A percentile compares a stretch with the other conserved stretches of the same genome.
Conservation (phyloP, 2,888 invertebrate species). For the Automeris io region DNA sequence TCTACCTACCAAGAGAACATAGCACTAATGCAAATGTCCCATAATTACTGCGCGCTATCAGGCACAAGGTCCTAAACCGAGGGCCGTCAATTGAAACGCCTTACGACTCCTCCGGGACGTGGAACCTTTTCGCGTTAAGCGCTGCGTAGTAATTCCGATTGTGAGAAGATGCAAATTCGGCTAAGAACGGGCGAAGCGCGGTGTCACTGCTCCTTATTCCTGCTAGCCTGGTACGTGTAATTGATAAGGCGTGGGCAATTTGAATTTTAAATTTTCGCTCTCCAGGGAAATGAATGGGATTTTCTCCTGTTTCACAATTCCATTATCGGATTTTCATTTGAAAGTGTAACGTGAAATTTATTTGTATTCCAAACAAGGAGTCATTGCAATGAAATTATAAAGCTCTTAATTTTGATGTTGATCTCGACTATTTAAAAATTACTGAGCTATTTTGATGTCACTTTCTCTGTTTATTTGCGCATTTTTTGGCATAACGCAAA, state of each 20-base stretch:
- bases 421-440: too few relatives aligned
- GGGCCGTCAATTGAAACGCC: slow-evolving; percentile 44
- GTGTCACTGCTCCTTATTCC: slow-evolving; percentile 50
- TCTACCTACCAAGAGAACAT: slow-evolving; percentile 47
- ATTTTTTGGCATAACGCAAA: too few relatives aligned
- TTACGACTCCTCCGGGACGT: slow-evolving; percentile 15
- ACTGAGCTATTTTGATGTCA: too few relatives aligned
- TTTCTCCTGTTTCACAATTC: slow-evolving; percentile 35
- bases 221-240: slow-evolving; percentile 60
- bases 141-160: slow-evolving; percentile 55
- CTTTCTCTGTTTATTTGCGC: too few relatives aligned
- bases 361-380: too few relatives aligned
- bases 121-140: slow-evolving; percentile 18
- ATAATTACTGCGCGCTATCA: slow-evolving; percentile 46
- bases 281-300: slow-evolving; percentile 40
- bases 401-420: too few relatives aligned
- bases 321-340: slow-evolving; percentile 28
- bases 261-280: slow-evolving; percentile 63
- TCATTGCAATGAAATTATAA: too few relatives aligned
- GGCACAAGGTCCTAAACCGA: slow-evolving; percentile 42
- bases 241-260: slow-evolving; percentile 69
- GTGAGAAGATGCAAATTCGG: slow-evolving; percentile 71
- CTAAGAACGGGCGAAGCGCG: slow-evolving; percentile 26
- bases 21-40: slow-evolving; percentile 59
- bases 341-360: slow-evolving; percentile 2